Evolutionary conservation across 2,113 vertebrate species (phyloP), one percentile per base, ranked within the genome.

Genomic region (Propithecus coquereli): DNA sequence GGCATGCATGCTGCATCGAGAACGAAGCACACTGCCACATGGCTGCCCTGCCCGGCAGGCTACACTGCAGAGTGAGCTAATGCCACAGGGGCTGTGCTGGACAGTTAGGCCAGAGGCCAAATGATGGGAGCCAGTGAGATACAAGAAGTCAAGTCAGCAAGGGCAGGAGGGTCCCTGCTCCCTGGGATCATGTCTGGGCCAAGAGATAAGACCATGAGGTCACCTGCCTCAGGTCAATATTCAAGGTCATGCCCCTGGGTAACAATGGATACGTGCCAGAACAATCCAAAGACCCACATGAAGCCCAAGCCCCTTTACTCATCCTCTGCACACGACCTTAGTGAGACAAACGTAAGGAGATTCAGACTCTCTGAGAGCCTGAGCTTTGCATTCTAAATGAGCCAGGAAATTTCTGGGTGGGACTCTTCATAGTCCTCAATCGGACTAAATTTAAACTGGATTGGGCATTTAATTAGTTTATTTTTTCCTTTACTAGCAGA

Each of bases 381-480:
- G 8, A 73, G 34, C 27, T 93, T 79, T 50, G 14, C 30, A n/a
- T 93, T 91, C 8, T 2, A 3, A 43, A 5, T 20, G 6, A 87
- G 45, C 18, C 79, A 90, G 74, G 54, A 77, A 23, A 63, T 73
- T 93, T 89, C 52, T 87, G 52, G 45, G 47, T 66, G 23, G 18
- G 13, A 65, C 7, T 59, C 22, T 80, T 85, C 47, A 79, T 52
- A 59, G 68, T 90, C 80, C 27, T 52, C n/a, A 76, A 1, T 37
- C 74, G n/a, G 18, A 18, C 77, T 93, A 47, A 70, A 43, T 94
- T 87, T 71, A 97, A 87, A 57, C 5, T 32, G 90, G 13, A 80
- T 45, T 68, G 20, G 27, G 85, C 59, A 73, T 90, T 95, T 94
- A 94, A 93, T 94, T 93, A 66, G 63, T 89, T 87, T 90, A 3